Percentiles rank a stretch among this genome's conserved stretches.
Evolutionary conservation across 2,888 invertebrate species (phyloP).

Genomic region (Agrotis clavis): DNA sequence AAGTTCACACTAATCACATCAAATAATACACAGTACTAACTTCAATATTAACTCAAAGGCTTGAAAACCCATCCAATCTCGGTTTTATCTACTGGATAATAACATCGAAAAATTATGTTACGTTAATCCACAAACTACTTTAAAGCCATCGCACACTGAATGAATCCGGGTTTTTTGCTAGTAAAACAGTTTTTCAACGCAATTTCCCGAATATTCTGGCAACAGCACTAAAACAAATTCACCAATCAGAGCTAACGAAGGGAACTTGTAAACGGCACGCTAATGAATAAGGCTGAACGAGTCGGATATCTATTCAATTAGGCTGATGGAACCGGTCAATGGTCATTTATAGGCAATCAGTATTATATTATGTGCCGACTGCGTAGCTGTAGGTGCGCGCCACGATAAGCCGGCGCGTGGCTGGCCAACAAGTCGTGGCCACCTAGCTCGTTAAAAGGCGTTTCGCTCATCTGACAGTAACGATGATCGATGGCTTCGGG

Average conservation of each 20-base stretch:
- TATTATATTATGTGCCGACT: constrained; percentile 51
- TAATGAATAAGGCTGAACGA: constrained; percentile 55
- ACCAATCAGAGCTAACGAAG: constrained; percentile 51
- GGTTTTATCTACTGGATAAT: background rate
- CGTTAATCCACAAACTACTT: background rate
- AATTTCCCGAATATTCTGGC: constrained; percentile 11
- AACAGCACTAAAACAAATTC: constrained; percentile 45
- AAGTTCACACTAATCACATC: constrained; percentile 40
- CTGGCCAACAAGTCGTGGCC: constrained; percentile 70
- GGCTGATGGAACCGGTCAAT: constrained; percentile 57
- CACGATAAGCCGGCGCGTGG: constrained; percentile 54
- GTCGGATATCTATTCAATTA: constrained; percentile 62
- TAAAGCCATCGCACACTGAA: background rate
- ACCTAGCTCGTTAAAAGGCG: constrained; percentile 83
- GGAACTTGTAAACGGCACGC: constrained; percentile 34
- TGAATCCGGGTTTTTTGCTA: background rate
- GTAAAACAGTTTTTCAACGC: background rate
- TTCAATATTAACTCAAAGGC: constrained; percentile 19
- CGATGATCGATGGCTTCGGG: constrained; percentile 85
- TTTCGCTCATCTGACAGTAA: constrained; percentile 84
- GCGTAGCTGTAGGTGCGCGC: constrained; percentile 36
- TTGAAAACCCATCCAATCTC: background rate
- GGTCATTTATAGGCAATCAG: constrained; percentile 53
- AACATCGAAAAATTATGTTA: background rate
- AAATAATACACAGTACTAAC: constrained; percentile 12